Evolutionary conservation across 2,113 vertebrate genomes (phyloP), one percentile per base, ranked within the genome.

Genomic region (Emydocephalus ijimae): DNA sequence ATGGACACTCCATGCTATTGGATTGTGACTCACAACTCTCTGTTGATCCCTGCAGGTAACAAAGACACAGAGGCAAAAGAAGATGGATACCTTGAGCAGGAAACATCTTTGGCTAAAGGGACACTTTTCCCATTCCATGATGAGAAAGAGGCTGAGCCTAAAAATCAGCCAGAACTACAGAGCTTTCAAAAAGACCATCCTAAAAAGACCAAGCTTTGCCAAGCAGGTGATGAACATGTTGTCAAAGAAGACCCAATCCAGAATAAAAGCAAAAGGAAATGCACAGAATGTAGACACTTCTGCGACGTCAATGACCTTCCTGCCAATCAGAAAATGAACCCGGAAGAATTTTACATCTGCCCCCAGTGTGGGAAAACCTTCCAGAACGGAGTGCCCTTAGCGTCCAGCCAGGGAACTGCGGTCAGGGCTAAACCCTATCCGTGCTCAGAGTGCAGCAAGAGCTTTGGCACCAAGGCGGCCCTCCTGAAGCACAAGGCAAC

Each of bases 391-490:
- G 95, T 94, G 0, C 96, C 96, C 43, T 96, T 97, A 11, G 95
- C 94, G 0, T 94, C 96, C 15, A 97, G 97, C 0, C 94, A 97
- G 90, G 96, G 96, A 86, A 94, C 96, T 86, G 96, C 96, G 59
- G 95, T 95, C 2, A 97, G 95, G 54, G 96, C 97, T 91, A 97
- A 96, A 61, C 96, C 97, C 2, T 97, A 97, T 87, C 93, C 92
- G 9, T 98, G 98, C 91, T 0, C 11, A 0, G 90, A 97, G 9
- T 98, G 98, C 26, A 95, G 97, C 26, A 98, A 98, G 86, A 96
- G 93, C 61, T 97, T 97, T 81, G 96, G 90, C n/a, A 96, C 96
- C 18, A 97, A 95, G 7, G 96, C 97, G 8, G 95, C 96, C 85
- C 96, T 97, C 26, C 95, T 96, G 2, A 96, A 97, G 61, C 97